Percentiles rank a stretch among this genome's conserved stretches.
phyloP scores from a whole-genome alignment of 1,140 invertebrate species.

The Lasioglossum baleicum region DNA sequence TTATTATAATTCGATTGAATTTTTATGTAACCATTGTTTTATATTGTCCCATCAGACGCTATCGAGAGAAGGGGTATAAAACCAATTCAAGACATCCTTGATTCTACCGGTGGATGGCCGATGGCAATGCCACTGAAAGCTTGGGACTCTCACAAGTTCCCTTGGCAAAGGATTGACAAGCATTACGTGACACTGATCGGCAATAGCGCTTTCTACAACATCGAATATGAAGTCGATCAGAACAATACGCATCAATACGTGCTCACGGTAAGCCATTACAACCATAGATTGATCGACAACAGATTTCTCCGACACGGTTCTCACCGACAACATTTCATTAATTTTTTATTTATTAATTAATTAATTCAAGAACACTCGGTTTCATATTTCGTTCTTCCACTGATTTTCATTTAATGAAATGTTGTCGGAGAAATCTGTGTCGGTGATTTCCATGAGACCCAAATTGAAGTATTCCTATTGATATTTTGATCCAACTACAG shows the following conservation, averaged over 20 bases:
- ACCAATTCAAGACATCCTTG: conserved; percentile 69
- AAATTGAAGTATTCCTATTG: too few relatives aligned
- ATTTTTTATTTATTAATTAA: too few relatives aligned
- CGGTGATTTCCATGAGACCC: too few relatives aligned
- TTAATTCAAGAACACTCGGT: too few relatives aligned
- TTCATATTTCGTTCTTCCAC: too few relatives aligned
- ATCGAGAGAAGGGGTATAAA: conserved; percentile 67
- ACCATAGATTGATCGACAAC: too few relatives aligned
- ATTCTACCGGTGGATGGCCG: conserved; percentile 76
- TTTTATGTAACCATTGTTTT: background rate
- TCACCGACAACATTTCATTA: too few relatives aligned
- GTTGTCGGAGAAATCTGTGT: too few relatives aligned
- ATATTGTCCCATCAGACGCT: conserved; percentile 56
- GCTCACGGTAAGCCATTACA: background rate
- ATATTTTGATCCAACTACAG: too few relatives aligned
- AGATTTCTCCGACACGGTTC: too few relatives aligned
- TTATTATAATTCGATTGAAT: background rate
- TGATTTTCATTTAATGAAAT: too few relatives aligned
- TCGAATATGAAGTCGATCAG: conserved; percentile 10
- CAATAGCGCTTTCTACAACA: conserved; percentile 5
- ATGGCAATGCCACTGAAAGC: conserved; percentile 56
- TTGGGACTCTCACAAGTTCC: conserved; percentile 60
- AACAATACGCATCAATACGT: conserved; percentile 18
- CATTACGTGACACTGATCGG: background rate
- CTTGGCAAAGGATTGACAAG: conserved; percentile 64